Evolutionary conservation across 2,113 vertebrate species (phyloP), one percentile per base, ranked within the genome.

Genomic region (Anoplopoma fimbria): DNA sequence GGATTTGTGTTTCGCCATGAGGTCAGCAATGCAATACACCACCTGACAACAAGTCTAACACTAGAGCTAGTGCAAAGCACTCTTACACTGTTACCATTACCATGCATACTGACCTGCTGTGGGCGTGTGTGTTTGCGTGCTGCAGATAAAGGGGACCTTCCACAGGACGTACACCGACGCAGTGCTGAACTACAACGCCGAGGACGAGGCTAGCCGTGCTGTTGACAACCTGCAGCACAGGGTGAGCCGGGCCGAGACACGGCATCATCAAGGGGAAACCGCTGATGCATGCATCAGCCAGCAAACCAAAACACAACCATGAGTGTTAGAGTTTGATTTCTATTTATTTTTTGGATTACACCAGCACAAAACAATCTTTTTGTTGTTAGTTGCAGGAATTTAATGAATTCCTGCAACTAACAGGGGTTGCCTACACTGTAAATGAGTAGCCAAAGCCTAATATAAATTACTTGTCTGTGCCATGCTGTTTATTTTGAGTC

Each of bases 1-100:
- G 98, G 98, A 82, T 99, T 99, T 94, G 98, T 99, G 87, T 99
- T 99, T 94, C 98, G 98, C 79, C 98, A 99, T 2, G 98, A 99
- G 97, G 98, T 99, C 91, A 93, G 97, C 95, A 42, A 67, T 15
- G 7, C 47, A 15, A 1, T 21, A 47, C 19, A 13, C 14, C 6
- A 17, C 23, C 0, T 15, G 23, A 14, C 47, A 27, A 19, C 64
- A 36, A 61, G 9, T 70, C 12, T 40, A 57, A 33, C 19, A 47
- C 2, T 9, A 23, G n/a, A 51, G 49, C 38, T 36, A n/a, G 15
- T 14, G 25, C 58, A 21, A 58, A 36, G 42, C 14, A 0, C 23
- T 45, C 10, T 36, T 4, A 3, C 6, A 6, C 34, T 34, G 34
- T 15, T n/a, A n/a, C n/a, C n/a, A n/a, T 12, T 3, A 60, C 13